Evolutionary conservation across 2,797 vertebrate genomes (phyloP).

Genomic region (Melanotaenia maccullochi): DNA sequence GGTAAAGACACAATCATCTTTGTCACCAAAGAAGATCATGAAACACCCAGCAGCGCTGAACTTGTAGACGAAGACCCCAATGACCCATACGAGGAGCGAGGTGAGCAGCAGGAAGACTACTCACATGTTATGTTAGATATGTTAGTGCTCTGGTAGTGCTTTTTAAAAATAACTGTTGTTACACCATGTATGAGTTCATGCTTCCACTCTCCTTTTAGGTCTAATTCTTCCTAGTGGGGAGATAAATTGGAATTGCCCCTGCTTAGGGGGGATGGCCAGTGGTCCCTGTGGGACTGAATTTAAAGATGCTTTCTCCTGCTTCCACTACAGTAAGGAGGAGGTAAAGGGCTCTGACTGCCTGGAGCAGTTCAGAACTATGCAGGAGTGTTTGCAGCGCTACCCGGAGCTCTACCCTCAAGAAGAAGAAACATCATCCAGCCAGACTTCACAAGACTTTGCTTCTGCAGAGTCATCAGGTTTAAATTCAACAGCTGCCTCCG

Average conservation of each 20-base stretch:
- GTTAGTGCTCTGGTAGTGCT: neutral
- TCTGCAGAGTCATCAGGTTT: conserved; percentile 19
- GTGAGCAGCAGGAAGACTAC: conserved; percentile 73
- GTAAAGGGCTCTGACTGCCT: conserved; percentile 93
- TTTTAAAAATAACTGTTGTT: neutral
- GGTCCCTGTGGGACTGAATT: conserved; percentile 94
- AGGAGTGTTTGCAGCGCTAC: conserved; percentile 93
- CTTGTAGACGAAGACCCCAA: conserved; percentile 92
- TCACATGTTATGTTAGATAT: neutral
- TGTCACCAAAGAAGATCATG: conserved; percentile 95
- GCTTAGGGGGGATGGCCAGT: conserved; percentile 94
- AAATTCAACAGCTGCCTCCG: conserved; percentile 28
- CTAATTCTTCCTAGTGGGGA: conserved; percentile 92
- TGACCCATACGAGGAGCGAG: conserved; percentile 93
- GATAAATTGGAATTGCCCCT: conserved; percentile 96
- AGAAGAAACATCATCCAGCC: conserved; percentile 74
- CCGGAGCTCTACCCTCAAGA: conserved; percentile 94
- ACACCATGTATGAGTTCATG: neutral
- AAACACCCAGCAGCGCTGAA: conserved; percentile 91
- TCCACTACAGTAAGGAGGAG: conserved; percentile 92
- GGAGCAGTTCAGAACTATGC: conserved; percentile 92
- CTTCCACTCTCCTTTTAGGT: conserved; percentile 76
- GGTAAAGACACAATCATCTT: conserved; percentile 96
- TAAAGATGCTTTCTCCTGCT: conserved; percentile 95
- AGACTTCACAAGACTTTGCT: conserved; percentile 50